phyloP scores from a whole-genome alignment of 2,113 vertebrate genomes.

The Dicaeum eximium region DNA sequence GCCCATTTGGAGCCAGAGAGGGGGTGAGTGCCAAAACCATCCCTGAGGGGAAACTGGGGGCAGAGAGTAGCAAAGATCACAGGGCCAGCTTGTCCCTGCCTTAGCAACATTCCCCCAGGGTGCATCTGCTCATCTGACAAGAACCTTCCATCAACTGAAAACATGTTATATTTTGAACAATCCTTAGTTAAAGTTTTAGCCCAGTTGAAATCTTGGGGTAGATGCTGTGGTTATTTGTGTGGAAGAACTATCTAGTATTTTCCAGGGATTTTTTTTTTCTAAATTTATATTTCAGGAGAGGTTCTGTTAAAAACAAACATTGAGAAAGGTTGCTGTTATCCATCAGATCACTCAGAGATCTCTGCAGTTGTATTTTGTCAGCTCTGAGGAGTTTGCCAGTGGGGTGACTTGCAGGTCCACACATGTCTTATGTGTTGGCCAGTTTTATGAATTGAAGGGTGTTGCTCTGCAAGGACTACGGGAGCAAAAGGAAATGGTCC shows the following conservation, averaged over 20 bases:
- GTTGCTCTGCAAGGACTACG: not conserved
- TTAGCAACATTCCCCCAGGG: fast-evolving
- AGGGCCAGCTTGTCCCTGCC: not conserved
- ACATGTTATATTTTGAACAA: not conserved
- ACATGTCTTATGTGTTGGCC: fast-evolving
- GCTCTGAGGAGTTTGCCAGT: not conserved
- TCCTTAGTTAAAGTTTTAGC: fast-evolving
- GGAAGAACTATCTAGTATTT: not conserved
- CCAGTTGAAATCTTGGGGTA: not conserved
- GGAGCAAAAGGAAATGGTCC: not conserved
- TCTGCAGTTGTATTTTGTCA: not conserved
- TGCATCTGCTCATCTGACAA: not conserved
- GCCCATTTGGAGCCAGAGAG: not conserved
- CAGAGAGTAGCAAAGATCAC: not conserved
- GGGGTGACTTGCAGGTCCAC: fast-evolving
- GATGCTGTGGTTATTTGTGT: not conserved
- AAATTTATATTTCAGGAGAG: not conserved
- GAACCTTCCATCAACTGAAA: not conserved
- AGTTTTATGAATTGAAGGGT: no score
- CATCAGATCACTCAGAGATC: not conserved
- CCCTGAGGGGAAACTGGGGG: not conserved
- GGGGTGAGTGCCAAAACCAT: not conserved
- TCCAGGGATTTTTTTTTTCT: not conserved
- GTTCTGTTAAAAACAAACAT: not conserved
- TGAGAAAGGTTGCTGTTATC: not conserved